phyloP scores from a whole-genome alignment of 2,797 vertebrate genomes.

The Notamacropus eugenii region DNA sequence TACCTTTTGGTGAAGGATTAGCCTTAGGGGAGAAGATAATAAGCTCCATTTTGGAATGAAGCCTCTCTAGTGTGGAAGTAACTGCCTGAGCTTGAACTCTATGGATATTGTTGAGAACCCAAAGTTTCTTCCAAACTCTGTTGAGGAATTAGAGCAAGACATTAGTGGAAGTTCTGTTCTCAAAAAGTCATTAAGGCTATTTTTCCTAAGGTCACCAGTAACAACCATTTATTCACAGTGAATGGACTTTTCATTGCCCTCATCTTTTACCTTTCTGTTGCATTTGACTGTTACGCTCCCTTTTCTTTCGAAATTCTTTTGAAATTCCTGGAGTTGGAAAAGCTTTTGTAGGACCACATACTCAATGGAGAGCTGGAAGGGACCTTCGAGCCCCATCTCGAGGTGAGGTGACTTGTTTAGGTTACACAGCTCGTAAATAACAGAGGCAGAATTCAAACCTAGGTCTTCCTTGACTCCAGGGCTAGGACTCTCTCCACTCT shows the following conservation, averaged over 20 bases:
- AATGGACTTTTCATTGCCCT: neutral
- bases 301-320: neutral
- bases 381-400: neutral
- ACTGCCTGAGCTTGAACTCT: neutral
- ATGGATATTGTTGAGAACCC: neutral
- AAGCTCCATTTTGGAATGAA: neutral
- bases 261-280: neutral
- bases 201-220: neutral
- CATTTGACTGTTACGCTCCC: neutral
- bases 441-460: neutral
- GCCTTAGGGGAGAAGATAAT: neutral
- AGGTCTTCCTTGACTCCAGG: neutral
- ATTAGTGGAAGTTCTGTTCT: neutral
- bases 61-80: neutral
- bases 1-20: neutral
- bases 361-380: neutral
- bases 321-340: neutral
- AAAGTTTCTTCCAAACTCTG: neutral
- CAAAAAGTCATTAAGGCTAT: neutral
- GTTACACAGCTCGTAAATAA: neutral
- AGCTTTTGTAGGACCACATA: neutral
- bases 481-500: neutral
- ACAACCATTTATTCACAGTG: neutral
- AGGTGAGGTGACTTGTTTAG: neutral
- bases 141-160: neutral